phyloP scores from a whole-genome alignment of 1,140 invertebrate genomes.

The Drosophila navojoa region DNA sequence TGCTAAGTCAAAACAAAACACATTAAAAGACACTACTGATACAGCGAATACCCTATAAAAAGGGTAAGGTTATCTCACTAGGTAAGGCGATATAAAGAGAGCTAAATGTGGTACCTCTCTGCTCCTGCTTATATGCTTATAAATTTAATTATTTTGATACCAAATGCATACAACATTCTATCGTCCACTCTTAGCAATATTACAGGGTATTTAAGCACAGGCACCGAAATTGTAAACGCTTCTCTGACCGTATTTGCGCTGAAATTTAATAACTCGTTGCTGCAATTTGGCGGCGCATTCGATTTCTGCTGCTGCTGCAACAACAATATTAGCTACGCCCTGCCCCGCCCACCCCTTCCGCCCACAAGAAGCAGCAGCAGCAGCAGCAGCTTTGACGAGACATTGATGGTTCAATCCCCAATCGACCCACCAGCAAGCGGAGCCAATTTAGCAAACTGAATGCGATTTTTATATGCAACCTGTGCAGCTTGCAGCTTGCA shows the following conservation, averaged over 20 bases:
- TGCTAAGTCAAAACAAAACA: conserved; percentile 9
- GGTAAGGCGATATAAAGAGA: no score
- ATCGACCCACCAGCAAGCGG: conserved; percentile 65
- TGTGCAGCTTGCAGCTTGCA: conserved; percentile 21
- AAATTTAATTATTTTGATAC: no score
- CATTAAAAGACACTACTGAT: neutral
- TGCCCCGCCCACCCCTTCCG: neutral
- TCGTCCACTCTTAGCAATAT: neutral
- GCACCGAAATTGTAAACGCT: conserved; percentile 48
- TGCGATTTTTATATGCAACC: conserved; percentile 62
- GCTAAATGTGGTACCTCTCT: no score
- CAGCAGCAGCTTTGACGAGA: conserved; percentile 63
- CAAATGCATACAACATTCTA: no score
- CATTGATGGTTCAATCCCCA: conserved; percentile 80
- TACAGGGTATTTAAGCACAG: conserved; percentile 23
- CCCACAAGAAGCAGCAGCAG: conserved; percentile 23
- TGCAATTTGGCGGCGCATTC: conserved; percentile 40
- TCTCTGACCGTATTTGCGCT: conserved; percentile 38
- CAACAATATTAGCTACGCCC: conserved; percentile 1
- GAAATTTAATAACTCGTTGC: conserved; percentile 59
- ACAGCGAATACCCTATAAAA: conserved; percentile 7
- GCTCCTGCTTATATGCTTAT: no score
- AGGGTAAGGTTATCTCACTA: neutral
- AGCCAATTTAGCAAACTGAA: conserved; percentile 76
- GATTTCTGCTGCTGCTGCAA: conserved; percentile 24